Percentiles rank a stretch among this genome's conserved stretches.
phyloP scores from a whole-genome alignment of 2,797 vertebrate genomes.

The Aldrovandia affinis region DNA sequence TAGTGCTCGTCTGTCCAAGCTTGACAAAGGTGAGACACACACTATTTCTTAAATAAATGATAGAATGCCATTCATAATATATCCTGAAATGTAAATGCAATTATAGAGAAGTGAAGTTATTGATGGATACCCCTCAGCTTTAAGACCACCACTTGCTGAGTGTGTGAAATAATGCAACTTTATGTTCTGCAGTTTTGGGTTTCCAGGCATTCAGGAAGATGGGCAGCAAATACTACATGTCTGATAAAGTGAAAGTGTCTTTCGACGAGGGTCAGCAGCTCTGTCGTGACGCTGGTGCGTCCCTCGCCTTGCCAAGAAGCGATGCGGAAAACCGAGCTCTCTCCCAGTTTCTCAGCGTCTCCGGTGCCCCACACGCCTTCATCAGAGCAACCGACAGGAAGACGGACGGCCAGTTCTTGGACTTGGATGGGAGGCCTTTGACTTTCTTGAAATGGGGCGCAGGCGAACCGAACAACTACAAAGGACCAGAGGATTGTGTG shows the following conservation, averaged over 20 bases:
- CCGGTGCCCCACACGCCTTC: neutral
- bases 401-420: neutral
- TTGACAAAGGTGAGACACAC: conserved; percentile 7
- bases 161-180: no score
- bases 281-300: neutral
- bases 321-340: neutral
- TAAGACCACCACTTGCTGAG: no score
- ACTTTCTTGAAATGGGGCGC: neutral
- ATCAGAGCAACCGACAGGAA: conserved; percentile 7
- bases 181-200: neutral
- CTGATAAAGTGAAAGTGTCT: neutral
- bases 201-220: neutral
- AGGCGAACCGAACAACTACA: neutral
- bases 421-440: neutral
- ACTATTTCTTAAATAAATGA: neutral
- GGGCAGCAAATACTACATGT: neutral
- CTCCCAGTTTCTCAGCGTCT: neutral
- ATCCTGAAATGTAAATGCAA: no score
- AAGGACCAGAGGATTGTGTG: neutral
- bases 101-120: no score
- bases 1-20: neutral
- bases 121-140: no score
- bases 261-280: neutral
- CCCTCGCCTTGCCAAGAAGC: neutral
- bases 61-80: no score